Percentiles rank a stretch among this genome's conserved stretches.
These are phyloP conservation scores for Myanophis thanlyinensis DNA, from an alignment of 2,113 vertebrate species.

Conservation along the genomic window DNA sequence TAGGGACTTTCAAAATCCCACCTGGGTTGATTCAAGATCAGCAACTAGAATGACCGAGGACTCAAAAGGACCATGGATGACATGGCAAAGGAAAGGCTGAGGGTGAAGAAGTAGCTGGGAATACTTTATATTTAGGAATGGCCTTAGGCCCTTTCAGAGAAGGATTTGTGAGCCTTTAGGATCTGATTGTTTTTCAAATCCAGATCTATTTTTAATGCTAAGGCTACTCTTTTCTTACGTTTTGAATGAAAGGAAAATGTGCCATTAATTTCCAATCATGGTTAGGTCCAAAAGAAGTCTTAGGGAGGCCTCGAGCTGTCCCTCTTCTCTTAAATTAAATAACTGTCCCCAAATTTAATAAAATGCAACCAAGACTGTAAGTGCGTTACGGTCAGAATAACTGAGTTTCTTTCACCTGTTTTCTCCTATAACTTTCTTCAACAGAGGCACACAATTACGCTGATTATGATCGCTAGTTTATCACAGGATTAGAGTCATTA, in stretches of 20 bases:
- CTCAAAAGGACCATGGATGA: neutral
- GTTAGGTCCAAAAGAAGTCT: neutral
- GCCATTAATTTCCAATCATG: neutral
- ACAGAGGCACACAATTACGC: constrained; percentile 62
- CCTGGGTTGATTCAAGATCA: neutral
- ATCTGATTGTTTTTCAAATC: neutral
- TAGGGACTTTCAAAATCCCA: neutral
- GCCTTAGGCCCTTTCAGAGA: neutral
- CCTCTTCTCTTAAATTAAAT: neutral
- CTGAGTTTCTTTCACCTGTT: constrained; percentile 35
- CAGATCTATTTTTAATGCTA: neutral
- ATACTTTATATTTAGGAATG: neutral
- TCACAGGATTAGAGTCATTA: constrained; percentile 76
- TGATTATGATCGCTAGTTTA: constrained; percentile 74
- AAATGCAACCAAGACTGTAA: neutral
- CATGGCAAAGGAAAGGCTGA: neutral
- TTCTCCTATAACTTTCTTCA: constrained; percentile 50
- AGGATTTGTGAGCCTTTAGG: neutral
- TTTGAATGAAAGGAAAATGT: neutral
- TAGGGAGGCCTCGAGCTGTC: neutral
- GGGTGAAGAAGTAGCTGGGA: neutral
- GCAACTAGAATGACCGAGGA: neutral
- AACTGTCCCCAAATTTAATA: neutral
- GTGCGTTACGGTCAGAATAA: constrained; percentile 16
- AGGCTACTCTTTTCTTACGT: neutral